Percentiles rank a stretch among this genome's conserved stretches.
phyloP scores from a whole-genome alignment of 2,888 invertebrate species.

The Yponomeuta cagnagella region DNA sequence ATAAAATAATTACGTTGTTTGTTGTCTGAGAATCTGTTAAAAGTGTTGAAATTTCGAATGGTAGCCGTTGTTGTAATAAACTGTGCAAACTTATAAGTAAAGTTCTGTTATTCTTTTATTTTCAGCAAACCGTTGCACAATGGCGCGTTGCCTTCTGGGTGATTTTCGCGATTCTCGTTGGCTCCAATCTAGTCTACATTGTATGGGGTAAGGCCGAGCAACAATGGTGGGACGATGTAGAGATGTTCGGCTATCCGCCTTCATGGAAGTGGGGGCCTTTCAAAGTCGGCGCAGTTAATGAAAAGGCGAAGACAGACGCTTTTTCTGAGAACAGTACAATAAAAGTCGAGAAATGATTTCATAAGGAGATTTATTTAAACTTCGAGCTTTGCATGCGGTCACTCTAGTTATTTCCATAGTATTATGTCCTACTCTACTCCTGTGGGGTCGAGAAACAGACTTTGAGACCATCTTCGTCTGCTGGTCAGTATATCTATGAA shows the following conservation, averaged over 20 bases:
- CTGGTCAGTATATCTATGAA: no score
- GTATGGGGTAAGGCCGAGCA: slow-evolving; percentile 79
- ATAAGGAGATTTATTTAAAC: no score
- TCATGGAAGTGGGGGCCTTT: background rate
- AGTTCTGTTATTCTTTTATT: background rate
- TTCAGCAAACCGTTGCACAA: slow-evolving; percentile 35
- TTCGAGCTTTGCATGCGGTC: no score
- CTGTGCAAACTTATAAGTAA: no score
- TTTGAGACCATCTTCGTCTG: no score
- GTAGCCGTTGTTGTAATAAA: no score
- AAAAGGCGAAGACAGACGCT: background rate
- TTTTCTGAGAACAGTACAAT: background rate
- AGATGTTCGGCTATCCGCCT: slow-evolving; percentile 24
- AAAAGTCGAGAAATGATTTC: background rate
- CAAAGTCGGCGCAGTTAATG: background rate
- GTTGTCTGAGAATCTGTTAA: no score
- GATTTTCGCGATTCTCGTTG: slow-evolving; percentile 37
- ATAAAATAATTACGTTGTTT: no score
- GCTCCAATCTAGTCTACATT: slow-evolving; percentile 32
- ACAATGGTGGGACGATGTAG: slow-evolving; percentile 78
- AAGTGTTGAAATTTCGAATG: no score
- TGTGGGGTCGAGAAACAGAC: no score
- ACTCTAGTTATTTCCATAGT: no score
- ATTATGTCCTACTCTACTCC: no score
- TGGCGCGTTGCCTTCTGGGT: slow-evolving; percentile 83